A percentile compares a stretch with the other conserved stretches of the same genome.
phyloP scores from a whole-genome alignment of 2,797 vertebrate genomes.

The Cichlasoma orientale region DNA sequence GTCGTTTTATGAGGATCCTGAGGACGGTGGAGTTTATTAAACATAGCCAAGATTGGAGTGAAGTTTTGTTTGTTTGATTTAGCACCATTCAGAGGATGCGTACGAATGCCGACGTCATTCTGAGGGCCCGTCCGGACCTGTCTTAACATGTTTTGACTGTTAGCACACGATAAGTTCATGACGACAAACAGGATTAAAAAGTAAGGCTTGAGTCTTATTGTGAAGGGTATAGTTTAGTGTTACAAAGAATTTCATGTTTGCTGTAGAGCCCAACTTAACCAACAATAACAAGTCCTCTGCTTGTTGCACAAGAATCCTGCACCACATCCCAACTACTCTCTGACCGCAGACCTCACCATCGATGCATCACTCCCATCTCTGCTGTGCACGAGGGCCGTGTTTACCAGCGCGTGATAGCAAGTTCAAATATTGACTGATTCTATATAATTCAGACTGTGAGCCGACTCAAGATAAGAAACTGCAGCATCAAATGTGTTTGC shows the following conservation, averaged over 20 bases:
- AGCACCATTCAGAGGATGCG: background rate
- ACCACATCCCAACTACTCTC: background rate
- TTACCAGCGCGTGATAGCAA: background rate
- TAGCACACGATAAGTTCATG: background rate
- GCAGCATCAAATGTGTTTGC: background rate
- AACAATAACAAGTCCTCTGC: background rate
- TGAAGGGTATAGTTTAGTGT: background rate
- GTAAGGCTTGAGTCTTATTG: background rate
- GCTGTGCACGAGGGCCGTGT: background rate
- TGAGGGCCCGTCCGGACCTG: background rate
- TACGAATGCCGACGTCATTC: background rate
- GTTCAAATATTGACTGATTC: background rate
- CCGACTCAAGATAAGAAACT: slow-evolving; percentile 2
- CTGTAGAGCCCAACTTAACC: background rate
- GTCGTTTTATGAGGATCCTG: background rate
- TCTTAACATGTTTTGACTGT: background rate
- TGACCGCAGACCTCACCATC: slow-evolving; percentile 12
- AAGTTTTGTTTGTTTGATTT: slow-evolving; percentile 1
- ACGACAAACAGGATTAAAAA: slow-evolving; percentile 1
- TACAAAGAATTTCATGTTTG: background rate
- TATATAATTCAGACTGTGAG: background rate
- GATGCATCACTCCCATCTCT: background rate
- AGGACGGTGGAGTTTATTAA: background rate
- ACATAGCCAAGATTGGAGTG: background rate
- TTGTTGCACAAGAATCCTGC: slow-evolving; percentile 15